Evolutionary conservation across 2,888 invertebrate species (phyloP).

Genomic region (Limulus polyphemus): DNA sequence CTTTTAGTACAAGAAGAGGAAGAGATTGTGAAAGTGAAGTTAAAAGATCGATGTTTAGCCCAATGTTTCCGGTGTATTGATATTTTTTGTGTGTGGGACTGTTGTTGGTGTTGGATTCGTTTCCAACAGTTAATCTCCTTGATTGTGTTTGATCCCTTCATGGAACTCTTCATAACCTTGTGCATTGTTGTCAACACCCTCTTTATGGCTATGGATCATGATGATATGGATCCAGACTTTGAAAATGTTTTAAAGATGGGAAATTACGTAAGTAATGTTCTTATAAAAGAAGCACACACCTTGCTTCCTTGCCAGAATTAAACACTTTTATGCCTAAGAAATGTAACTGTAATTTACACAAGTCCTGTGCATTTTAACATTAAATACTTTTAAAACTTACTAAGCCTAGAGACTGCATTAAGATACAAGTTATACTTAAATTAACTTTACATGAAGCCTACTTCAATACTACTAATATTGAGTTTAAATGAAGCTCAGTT

Average conservation of each 20-base stretch:
- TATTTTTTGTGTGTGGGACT: slow-evolving; percentile 85
- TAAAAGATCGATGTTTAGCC: slow-evolving; percentile 69
- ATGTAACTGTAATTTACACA: too few relatives aligned
- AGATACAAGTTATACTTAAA: too few relatives aligned
- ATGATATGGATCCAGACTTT: slow-evolving; percentile 80
- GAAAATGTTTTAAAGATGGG: slow-evolving; percentile 75
- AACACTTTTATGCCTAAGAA: too few relatives aligned
- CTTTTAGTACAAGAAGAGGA: slow-evolving; percentile 83
- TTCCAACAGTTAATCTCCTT: slow-evolving; percentile 71
- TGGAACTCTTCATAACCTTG: slow-evolving; percentile 92
- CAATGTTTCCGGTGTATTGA: slow-evolving; percentile 66
- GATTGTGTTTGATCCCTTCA: slow-evolving; percentile 93
- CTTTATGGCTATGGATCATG: slow-evolving; percentile 94
- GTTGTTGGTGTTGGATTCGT: slow-evolving; percentile 82
- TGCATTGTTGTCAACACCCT: slow-evolving; percentile 96
- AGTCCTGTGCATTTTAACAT: too few relatives aligned
- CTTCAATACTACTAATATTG: too few relatives aligned
- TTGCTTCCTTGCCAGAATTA: too few relatives aligned
- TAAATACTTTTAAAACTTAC: too few relatives aligned
- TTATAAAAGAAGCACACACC: background rate
- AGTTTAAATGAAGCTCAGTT: too few relatives aligned
- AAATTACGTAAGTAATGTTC: slow-evolving; percentile 68
- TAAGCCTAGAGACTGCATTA: too few relatives aligned
- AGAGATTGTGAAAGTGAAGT: slow-evolving; percentile 60
- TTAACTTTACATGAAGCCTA: too few relatives aligned